These are phyloP conservation scores for Odocoileus virginianus DNA, from an alignment of 2,113 vertebrate species.

Conservation along the genomic window DNA sequence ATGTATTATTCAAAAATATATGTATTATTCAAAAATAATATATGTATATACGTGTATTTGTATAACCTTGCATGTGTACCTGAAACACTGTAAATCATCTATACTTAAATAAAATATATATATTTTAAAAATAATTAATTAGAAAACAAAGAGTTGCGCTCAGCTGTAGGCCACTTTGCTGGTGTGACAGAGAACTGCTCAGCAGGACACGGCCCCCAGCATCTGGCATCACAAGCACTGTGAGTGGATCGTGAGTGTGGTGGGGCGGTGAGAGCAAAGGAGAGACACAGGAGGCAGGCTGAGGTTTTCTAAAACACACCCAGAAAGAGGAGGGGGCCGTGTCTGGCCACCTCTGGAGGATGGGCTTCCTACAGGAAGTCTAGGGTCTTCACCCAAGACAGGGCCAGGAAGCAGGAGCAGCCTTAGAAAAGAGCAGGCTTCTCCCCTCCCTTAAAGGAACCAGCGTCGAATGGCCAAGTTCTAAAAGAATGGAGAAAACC, in stretches of 20 bases:
- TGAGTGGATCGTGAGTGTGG: not conserved
- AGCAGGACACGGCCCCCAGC: accelerated
- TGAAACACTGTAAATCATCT: not conserved
- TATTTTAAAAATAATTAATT: not conserved
- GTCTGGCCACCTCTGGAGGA: not conserved
- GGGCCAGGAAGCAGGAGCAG: not conserved
- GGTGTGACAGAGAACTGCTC: not conserved
- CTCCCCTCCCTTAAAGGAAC: not conserved
- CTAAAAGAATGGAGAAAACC: not conserved
- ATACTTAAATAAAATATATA: not conserved
- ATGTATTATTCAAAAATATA: too few species aligned
- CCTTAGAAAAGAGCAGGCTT: not conserved
- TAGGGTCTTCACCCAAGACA: not conserved
- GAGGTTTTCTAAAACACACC: not conserved
- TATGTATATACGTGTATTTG: not conserved
- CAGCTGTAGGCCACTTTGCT: not conserved
- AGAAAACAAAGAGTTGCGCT: not conserved
- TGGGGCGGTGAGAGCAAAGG: not conserved
- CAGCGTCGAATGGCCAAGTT: not conserved
- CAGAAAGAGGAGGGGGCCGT: not conserved
- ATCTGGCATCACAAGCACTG: not conserved
- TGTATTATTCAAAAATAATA: not conserved
- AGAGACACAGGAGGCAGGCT: not conserved
- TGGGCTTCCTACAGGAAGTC: not conserved
- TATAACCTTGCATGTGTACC: not conserved